Evolutionary conservation across 2,888 invertebrate species (phyloP).

Genomic region (Xestobium rufovillosum): DNA sequence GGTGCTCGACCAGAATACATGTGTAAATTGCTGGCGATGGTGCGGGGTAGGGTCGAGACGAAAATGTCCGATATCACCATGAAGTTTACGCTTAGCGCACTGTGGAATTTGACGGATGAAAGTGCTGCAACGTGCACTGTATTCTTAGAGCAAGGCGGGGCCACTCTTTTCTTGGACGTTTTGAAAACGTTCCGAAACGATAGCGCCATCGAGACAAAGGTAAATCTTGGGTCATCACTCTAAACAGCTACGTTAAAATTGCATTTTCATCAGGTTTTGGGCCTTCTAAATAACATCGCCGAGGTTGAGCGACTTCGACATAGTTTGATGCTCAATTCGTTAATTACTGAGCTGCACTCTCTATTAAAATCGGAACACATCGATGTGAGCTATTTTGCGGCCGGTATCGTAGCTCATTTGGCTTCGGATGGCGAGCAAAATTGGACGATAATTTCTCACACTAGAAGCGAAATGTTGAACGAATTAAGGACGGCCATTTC

Average conservation of each 20-base stretch:
- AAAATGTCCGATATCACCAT: conserved; percentile 55
- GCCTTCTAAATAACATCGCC: conserved; percentile 67
- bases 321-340: conserved; percentile 31
- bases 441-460: conserved; percentile 43
- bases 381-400: conserved; percentile 64
- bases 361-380: conserved; percentile 52
- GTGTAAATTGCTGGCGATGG: conserved; percentile 58
- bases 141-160: conserved; percentile 60
- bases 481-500: conserved; percentile 52
- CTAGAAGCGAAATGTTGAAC: conserved; percentile 40
- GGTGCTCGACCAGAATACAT: conserved; percentile 61
- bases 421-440: conserved; percentile 51
- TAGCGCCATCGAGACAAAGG: conserved; percentile 67
- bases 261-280: no score
- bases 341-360: conserved; percentile 29
- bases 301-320: conserved; percentile 53
- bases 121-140: conserved; percentile 62
- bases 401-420: conserved; percentile 63
- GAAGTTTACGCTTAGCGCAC: conserved; percentile 67
- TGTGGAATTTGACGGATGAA: conserved; percentile 75
- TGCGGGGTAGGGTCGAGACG: conserved; percentile 42
- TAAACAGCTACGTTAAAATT: no score
- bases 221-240: conserved; percentile 30
- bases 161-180: conserved; percentile 58
- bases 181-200: conserved; percentile 55